Percentiles rank a stretch among this genome's conserved stretches.
phyloP scores from a whole-genome alignment of 30 jellyfish, hydroid and myxozoan species.

The Turritopsis dohrnii region DNA sequence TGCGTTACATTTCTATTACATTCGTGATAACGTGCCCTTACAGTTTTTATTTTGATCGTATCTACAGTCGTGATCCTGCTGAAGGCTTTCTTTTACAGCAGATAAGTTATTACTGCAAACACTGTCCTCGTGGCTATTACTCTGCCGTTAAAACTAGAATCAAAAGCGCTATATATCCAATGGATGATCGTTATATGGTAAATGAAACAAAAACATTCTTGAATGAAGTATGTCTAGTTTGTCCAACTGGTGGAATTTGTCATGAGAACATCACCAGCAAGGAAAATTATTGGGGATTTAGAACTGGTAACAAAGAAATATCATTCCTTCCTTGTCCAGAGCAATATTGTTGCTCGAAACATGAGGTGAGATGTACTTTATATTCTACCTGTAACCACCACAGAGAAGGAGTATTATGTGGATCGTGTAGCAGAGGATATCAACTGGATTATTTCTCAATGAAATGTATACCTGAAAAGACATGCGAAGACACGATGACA shows the following conservation, averaged over 20 bases:
- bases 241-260: constrained; percentile 17
- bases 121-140: background rate
- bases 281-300: constrained; percentile 43
- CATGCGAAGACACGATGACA: constrained; percentile 1
- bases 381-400: constrained; percentile 8
- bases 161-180: background rate
- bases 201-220: background rate
- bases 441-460: constrained; percentile 26
- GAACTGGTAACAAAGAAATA: background rate
- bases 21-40: background rate
- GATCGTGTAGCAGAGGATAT: constrained; percentile 28
- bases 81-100: background rate
- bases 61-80: background rate
- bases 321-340: constrained; percentile 15
- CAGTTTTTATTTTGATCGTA: background rate
- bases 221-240: background rate
- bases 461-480: constrained; percentile 4
- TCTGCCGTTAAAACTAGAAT: background rate
- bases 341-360: constrained; percentile 29
- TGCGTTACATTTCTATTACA: too few species aligned
- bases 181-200: too few species aligned
- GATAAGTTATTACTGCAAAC: background rate
- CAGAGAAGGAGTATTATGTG: constrained; percentile 23
- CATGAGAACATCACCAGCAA: background rate
- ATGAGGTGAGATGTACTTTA: constrained; percentile 16